These are phyloP conservation scores for Tolypeutes matacus DNA, from an alignment of 2,797 vertebrate species.

Conservation along the genomic window DNA sequence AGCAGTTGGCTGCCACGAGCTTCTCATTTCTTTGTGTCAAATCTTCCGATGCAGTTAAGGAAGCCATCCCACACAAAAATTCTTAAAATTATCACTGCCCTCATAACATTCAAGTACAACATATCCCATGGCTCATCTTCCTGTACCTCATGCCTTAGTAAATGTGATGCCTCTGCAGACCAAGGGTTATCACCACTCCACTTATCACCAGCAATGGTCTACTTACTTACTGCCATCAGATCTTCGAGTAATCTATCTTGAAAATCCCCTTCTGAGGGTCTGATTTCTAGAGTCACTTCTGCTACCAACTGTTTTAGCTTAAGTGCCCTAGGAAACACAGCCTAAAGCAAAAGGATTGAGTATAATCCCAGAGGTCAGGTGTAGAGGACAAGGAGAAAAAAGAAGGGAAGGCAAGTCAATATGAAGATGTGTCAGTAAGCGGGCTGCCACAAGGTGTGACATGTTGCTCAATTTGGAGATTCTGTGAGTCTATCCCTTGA, in stretches of 20 bases:
- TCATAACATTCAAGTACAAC: background rate
- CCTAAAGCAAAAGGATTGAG: background rate
- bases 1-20: background rate
- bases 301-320: background rate
- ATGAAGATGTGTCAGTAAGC: background rate
- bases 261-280: background rate
- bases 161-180: background rate
- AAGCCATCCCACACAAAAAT: background rate
- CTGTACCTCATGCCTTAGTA: background rate
- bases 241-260: background rate
- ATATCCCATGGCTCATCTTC: background rate
- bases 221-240: background rate
- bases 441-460: background rate
- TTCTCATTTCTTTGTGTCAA: background rate
- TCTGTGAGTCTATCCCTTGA: background rate
- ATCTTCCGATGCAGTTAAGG: background rate
- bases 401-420: background rate
- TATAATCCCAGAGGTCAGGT: background rate
- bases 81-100: background rate
- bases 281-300: background rate
- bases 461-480: background rate
- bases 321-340: background rate
- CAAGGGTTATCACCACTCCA: background rate
- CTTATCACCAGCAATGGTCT: background rate
- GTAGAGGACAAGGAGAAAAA: background rate